phyloP scores from a whole-genome alignment of 1,140 invertebrate species.

The Brachionus manjavacas region DNA sequence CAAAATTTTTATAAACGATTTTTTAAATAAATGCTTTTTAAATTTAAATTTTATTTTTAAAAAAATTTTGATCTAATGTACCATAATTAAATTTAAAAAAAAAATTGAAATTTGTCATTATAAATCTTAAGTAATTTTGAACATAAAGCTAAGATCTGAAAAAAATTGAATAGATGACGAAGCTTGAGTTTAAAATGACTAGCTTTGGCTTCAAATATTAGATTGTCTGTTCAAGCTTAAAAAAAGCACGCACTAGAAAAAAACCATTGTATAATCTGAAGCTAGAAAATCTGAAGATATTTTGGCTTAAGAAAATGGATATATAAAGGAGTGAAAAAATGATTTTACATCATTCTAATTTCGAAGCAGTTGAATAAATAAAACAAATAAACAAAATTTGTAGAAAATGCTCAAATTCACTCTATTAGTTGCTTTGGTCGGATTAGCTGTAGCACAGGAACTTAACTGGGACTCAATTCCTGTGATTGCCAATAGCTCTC shows the following conservation, averaged over 20 bases:
- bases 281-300: background rate
- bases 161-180: background rate
- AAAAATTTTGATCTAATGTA: too few species aligned
- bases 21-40: too few species aligned
- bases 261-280: background rate
- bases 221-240: background rate
- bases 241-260: background rate
- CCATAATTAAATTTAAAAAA: too few species aligned
- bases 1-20: too few species aligned
- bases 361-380: background rate
- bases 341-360: background rate
- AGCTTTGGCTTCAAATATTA: background rate
- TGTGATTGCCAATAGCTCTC: constrained; percentile 14
- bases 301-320: background rate
- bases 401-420: constrained; percentile 19
- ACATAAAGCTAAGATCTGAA: background rate
- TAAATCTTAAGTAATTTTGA: too few species aligned
- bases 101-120: too few species aligned
- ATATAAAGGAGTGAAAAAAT: background rate
- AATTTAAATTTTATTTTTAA: too few species aligned
- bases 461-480: constrained; percentile 7
- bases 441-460: background rate
- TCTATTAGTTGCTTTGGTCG: background rate
- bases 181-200: background rate
- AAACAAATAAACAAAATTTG: background rate